Percentiles rank a stretch among this genome's conserved stretches.
Evolutionary conservation across 2,797 vertebrate genomes (phyloP).

Genomic region (Brachyalestes nurse): DNA sequence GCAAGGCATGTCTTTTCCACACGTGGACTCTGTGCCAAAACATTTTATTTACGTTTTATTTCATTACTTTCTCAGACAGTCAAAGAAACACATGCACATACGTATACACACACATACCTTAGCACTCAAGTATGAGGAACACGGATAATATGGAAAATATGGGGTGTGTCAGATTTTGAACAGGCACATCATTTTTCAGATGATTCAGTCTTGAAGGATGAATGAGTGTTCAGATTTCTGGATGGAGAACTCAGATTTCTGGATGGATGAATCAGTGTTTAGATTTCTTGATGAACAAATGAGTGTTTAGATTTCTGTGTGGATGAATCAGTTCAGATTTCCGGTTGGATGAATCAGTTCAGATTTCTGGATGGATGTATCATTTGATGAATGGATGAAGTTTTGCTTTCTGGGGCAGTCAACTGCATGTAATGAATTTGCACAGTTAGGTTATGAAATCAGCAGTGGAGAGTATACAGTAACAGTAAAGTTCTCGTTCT

Average conservation of each 20-base stretch:
- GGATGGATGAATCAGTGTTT: neutral
- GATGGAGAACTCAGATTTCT: neutral
- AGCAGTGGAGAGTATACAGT: constrained; percentile 1
- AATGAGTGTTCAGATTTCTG: neutral
- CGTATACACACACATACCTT: neutral
- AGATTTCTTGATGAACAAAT: neutral
- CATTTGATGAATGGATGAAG: too few species aligned
- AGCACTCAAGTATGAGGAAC: neutral
- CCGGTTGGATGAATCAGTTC: neutral
- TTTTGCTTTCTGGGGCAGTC: constrained; percentile 7
- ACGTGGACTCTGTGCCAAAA: constrained; percentile 19
- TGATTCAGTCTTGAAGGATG: neutral
- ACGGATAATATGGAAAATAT: neutral
- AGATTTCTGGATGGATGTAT: neutral
- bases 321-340: neutral
- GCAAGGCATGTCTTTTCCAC: constrained; percentile 29
- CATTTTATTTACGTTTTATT: constrained; percentile 39
- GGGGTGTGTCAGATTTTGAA: neutral
- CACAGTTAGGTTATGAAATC: neutral
- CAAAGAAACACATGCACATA: constrained; percentile 8
- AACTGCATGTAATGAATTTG: constrained; percentile 21
- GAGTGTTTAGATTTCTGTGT: neutral
- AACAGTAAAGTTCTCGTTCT: neutral
- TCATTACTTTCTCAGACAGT: constrained; percentile 23
- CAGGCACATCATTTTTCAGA: neutral